These are phyloP conservation scores for Polydrusus pterygomalis DNA, from an alignment of 2,888 invertebrate genomes.

Conservation along the genomic window DNA sequence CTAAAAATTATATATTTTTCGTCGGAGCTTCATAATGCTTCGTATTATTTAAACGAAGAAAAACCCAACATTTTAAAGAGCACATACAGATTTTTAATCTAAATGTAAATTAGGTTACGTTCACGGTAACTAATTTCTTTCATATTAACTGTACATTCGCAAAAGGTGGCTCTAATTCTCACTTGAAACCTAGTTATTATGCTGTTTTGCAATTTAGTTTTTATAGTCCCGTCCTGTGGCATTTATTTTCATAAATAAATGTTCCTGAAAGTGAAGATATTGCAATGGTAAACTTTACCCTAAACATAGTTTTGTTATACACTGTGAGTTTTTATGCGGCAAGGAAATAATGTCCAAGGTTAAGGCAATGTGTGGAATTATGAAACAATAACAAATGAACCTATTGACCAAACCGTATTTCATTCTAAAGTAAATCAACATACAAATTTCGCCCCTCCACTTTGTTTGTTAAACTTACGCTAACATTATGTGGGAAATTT, in stretches of 20 bases:
- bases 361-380: no score
- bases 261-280: not conserved
- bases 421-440: no score
- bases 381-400: no score
- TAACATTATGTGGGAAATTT: no score
- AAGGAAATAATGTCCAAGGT: no score
- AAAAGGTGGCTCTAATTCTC: constrained; percentile 17
- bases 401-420: no score
- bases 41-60: constrained; percentile 21
- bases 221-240: not conserved
- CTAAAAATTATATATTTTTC: constrained; percentile 25
- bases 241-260: not conserved
- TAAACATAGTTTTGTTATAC: no score
- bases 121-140: constrained; percentile 27
- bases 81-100: constrained; percentile 34
- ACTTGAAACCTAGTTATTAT: constrained; percentile 23
- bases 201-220: not conserved
- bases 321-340: no score
- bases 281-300: no score
- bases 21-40: constrained; percentile 15
- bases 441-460: no score
- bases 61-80: constrained; percentile 19
- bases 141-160: constrained; percentile 17
- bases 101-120: constrained; percentile 25
- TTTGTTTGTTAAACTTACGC: no score